Evolutionary conservation across 2,797 vertebrate species (phyloP).

Genomic region (Smutsia gigantea): DNA sequence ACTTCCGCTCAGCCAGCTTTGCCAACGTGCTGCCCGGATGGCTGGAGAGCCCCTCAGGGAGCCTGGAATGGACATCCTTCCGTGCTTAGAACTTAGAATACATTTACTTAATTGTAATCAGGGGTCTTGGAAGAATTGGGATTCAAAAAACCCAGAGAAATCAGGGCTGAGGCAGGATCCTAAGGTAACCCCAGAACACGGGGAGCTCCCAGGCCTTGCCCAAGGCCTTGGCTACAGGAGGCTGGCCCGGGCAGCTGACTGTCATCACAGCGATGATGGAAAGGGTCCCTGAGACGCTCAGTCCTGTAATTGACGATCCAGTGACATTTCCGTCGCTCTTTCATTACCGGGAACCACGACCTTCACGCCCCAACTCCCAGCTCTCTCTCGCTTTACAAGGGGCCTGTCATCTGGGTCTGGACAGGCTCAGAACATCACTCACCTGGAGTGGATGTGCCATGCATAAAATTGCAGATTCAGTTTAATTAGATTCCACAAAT

Average conservation of each 20-base stretch:
- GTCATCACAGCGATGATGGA: neutral
- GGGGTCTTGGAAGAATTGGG: neutral
- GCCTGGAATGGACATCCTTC: neutral
- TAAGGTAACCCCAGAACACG: neutral
- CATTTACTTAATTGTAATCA: neutral
- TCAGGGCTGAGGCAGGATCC: neutral
- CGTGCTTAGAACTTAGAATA: neutral
- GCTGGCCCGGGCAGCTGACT: neutral
- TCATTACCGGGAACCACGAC: neutral
- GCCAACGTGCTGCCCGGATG: neutral
- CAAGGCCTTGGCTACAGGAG: neutral
- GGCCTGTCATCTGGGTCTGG: neutral
- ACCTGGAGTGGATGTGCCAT: neutral
- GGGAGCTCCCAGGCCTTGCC: neutral
- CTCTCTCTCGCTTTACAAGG: neutral
- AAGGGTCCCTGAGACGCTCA: neutral
- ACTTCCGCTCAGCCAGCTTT: neutral
- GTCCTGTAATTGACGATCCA: neutral
- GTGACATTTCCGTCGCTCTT: neutral
- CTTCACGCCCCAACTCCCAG: neutral
- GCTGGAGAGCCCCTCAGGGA: neutral
- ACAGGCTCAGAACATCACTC: neutral
- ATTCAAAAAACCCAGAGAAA: neutral
- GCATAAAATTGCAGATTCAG: neutral
- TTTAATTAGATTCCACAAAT: conserved; percentile 27